Evolutionary conservation across 1,140 invertebrate genomes (phyloP), one percentile per base, ranked within the genome.

Genomic region (Danaus plexippus): DNA sequence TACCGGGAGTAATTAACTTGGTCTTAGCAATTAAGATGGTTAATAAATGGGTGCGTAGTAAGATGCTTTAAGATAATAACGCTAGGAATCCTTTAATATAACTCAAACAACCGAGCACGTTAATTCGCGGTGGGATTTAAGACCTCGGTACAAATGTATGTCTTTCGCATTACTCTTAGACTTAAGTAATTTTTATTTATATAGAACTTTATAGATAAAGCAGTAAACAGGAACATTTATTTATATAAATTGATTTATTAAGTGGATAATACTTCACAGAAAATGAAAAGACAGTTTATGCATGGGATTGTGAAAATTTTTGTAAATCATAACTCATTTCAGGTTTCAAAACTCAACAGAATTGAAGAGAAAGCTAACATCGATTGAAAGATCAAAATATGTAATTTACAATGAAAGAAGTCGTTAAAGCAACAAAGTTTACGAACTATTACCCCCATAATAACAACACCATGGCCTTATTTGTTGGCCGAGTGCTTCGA

Each of bases 11-110:
- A 82, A 84, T 84, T 84, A 85, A 82, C 73, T 83, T 77, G 71
- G 76, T 70, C 78, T 81, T 74, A 73, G 80, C 79, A 81, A 85
- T 85, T 80, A 81, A 81, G 80, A 83, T 81, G 75, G 77, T 82
- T 83, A 85, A 83, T 85, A 80, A 85, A 85, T 80, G 78, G 75
- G 73, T 80, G 74, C 70, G 77, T 85, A 72, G 72, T 75, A 75
- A 80, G 75, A 78, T 71, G 81, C 78, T 81, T 75, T 74, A 77
- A 80, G 78, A 85, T 80, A 78, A 80, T 82, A 78, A 80, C 82
- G 75, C 71, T 64, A 67, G 71, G 77, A 80, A 82, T 82, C 71
- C 75, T 83, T 82, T 83, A 80, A 83, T 81, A 77, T 74, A 75
- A 71, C 70, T 71, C 75, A 80, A 81, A 82, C 75, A 85, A 71